Conservation (phyloP, 2,888 invertebrate species). For the Plusia festucae region DNA sequence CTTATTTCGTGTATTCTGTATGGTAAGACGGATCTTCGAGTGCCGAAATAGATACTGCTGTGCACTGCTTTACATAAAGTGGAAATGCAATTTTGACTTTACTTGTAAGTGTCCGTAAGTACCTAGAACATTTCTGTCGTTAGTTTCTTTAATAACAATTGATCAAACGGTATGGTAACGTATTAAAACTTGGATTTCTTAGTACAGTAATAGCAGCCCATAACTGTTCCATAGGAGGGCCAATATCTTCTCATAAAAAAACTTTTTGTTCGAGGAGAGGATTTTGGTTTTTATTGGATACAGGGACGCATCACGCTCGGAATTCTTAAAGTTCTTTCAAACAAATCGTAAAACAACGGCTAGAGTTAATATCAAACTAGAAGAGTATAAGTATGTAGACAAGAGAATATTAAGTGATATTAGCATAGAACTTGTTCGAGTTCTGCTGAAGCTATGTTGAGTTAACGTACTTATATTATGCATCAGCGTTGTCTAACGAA, state of each 20-base stretch:
- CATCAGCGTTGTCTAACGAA: slow-evolving; percentile 8
- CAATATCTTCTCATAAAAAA: too few relatives aligned
- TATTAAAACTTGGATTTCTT: too few relatives aligned
- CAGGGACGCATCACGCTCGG: background rate
- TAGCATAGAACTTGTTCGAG: slow-evolving; percentile 9
- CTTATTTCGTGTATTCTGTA: slow-evolving; percentile 31
- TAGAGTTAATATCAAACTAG: background rate
- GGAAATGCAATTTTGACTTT: background rate
- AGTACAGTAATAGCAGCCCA: too few relatives aligned
- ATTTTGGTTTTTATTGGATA: too few relatives aligned
- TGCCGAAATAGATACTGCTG: background rate
- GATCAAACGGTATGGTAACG: too few relatives aligned
- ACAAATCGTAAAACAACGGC: background rate
- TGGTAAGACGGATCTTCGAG: background rate
- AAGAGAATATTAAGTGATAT: slow-evolving; percentile 7
- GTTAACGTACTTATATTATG: slow-evolving; percentile 1
- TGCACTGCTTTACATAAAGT: background rate
- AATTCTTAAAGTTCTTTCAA: background rate
- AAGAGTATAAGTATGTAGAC: background rate
- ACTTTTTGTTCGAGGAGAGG: too few relatives aligned
- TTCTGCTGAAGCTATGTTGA: background rate
- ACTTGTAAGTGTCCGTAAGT: too few relatives aligned
- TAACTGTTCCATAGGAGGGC: too few relatives aligned
- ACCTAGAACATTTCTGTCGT: too few relatives aligned
- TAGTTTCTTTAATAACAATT: too few relatives aligned